A percentile compares a stretch with the other conserved stretches of the same genome.
Evolutionary conservation across 2,113 vertebrate species (phyloP).

Genomic region (Erpornis zantholeuca): DNA sequence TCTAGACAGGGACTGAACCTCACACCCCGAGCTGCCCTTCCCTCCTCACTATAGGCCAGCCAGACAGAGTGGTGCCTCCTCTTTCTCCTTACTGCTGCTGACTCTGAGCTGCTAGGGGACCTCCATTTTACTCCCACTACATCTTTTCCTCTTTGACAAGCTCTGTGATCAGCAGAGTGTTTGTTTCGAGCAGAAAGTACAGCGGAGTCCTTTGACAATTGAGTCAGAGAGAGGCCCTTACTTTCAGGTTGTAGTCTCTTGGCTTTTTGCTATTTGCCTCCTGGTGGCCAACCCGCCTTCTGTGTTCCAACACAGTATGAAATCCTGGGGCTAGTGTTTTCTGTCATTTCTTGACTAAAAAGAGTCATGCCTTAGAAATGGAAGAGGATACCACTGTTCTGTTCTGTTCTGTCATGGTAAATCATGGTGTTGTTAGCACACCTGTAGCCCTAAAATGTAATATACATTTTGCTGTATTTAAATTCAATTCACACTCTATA

Average conservation of each 20-base stretch:
- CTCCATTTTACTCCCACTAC: neutral
- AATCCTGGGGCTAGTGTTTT: neutral
- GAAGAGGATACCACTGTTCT: neutral
- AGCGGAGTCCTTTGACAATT: neutral
- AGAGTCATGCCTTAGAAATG: neutral
- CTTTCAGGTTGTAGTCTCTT: neutral
- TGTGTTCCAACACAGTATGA: neutral
- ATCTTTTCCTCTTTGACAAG: neutral
- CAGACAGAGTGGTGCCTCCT: neutral
- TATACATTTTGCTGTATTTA: neutral
- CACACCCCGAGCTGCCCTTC: neutral
- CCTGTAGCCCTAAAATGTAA: neutral
- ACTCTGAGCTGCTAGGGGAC: neutral
- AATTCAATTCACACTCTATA: neutral
- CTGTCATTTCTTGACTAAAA: neutral
- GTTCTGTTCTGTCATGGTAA: neutral
- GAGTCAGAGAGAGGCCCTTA: neutral
- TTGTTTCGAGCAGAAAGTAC: neutral
- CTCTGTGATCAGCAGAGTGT: neutral
- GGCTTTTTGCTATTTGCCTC: neutral
- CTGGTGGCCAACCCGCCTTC: neutral
- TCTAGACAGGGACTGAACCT: neutral
- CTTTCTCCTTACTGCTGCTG: neutral
- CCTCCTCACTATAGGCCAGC: neutral
- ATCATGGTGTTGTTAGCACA: neutral